Evolutionary conservation across 2,797 vertebrate species (phyloP), one percentile per base, ranked within the genome.

Genomic region (Taeniopygia guttata): DNA sequence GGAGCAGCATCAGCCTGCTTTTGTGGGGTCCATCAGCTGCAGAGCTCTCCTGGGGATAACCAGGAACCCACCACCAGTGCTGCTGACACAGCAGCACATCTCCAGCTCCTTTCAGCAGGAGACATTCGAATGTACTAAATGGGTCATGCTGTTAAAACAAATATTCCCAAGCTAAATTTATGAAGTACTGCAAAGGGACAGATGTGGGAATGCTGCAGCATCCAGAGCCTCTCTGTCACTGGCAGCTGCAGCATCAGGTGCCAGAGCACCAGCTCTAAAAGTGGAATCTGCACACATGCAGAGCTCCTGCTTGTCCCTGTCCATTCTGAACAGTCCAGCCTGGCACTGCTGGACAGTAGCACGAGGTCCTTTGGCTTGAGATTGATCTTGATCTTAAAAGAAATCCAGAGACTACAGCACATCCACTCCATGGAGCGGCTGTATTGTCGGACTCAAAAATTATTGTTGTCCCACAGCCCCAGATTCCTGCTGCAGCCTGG

Each of bases 1-100:
- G 1, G 20, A 34, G 74, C 38, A 2, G n/a, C 20, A 13, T 49
- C 58, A 73, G 80, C 38, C 0, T 0, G 0, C 29, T 36, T 49
- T 52, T 5, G 51, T 40, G 26, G 38, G 18, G 34, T 54, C 55
- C 63, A 21, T n/a, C n/a, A 5, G 48, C 19, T 11, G 4, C 49
- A 63, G 42, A 84, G 18, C 9, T 36, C 45, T 75, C 38, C 54
- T 40, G 59, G 42, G 16, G 55, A 42, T 0, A 3, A 19, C 9
- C 9, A 63, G 45, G 36, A 29, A 64, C 55, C 45, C 49, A 52
- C 45, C 49, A 52, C 13, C 45, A 67, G 81, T 9, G 16, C 80
- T 68, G 34, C 52, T 51, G 36, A 38, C 59, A 62, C 46, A 42
- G 32, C 59, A 43, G 7, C 38, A 25, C 60, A 16, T 10, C 49